Evolutionary conservation across 2,797 vertebrate genomes (phyloP).

Genomic region (Tadarida brasiliensis): DNA sequence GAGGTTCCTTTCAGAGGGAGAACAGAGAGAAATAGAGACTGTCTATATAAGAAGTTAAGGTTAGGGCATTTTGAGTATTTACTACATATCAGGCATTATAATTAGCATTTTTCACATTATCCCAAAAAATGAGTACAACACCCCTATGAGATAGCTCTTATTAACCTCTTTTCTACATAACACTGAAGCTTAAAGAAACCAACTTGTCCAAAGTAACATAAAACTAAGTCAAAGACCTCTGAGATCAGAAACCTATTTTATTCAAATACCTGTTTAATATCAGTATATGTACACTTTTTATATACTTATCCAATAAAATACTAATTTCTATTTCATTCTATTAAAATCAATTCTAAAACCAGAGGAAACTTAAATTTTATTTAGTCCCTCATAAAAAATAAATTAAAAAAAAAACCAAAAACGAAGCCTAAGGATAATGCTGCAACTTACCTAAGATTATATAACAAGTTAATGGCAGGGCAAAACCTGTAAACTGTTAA

Average conservation of each 20-base stretch:
- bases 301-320: not conserved
- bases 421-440: not conserved
- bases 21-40: not conserved
- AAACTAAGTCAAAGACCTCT: not conserved
- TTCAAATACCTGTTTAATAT: slow-evolving; percentile 12
- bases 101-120: not conserved
- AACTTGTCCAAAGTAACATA: not conserved
- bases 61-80: not conserved
- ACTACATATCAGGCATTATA: not conserved
- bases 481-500: not conserved
- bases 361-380: not conserved
- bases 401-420: not conserved
- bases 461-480: not conserved
- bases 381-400: slow-evolving; percentile 6
- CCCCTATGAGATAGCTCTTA: not conserved
- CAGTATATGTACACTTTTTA: slow-evolving; percentile 26
- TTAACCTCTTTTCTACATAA: not conserved
- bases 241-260: slow-evolving; percentile 3
- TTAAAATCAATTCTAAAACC: slow-evolving; percentile 25
- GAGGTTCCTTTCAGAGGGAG: not conserved
- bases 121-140: slow-evolving; percentile 30
- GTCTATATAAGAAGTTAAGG: not conserved
- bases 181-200: slow-evolving; percentile 6
- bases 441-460: not conserved
- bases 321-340: not conserved